Conservation (phyloP, 2,888 invertebrate species). For the Luperina testacea region DNA sequence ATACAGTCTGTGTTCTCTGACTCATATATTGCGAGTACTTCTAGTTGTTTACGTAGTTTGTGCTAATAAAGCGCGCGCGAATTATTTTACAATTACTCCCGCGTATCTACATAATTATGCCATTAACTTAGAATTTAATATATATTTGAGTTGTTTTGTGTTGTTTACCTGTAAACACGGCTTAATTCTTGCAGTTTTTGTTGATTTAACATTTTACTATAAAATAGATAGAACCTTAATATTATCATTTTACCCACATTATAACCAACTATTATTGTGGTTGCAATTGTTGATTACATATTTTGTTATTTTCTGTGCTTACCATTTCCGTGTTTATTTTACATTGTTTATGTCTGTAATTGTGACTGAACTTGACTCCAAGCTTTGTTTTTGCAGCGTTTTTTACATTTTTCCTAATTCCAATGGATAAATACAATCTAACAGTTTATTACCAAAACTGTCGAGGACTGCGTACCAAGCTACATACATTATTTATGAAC, state of each 20-base stretch:
- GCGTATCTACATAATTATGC: not conserved
- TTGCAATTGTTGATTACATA: not conserved
- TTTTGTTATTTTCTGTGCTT: too few relatives aligned
- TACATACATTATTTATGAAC: conserved; percentile 10
- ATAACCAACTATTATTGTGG: too few relatives aligned
- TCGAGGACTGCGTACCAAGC: conserved; percentile 18
- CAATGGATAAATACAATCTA: conserved; percentile 3
- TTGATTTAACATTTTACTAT: not conserved
- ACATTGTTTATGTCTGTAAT: not conserved
- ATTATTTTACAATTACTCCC: conserved; percentile 1
- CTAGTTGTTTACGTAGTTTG: not conserved
- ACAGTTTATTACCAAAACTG: conserved; percentile 19
- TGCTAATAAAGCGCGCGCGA: not conserved
- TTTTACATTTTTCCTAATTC: not conserved
- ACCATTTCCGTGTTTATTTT: not conserved
- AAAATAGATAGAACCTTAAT: not conserved
- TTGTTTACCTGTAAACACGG: not conserved
- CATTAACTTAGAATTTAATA: not conserved
- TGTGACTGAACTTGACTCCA: not conserved
- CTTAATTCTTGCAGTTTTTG: too few relatives aligned
- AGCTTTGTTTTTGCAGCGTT: not conserved
- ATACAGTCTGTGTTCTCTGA: not conserved
- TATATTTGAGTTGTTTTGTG: not conserved
- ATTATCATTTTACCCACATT: not conserved
- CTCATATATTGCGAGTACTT: not conserved